A percentile compares a stretch with the other conserved stretches of the same genome.
phyloP scores from a whole-genome alignment of 2,888 invertebrate genomes.

The Sesia bembeciformis region DNA sequence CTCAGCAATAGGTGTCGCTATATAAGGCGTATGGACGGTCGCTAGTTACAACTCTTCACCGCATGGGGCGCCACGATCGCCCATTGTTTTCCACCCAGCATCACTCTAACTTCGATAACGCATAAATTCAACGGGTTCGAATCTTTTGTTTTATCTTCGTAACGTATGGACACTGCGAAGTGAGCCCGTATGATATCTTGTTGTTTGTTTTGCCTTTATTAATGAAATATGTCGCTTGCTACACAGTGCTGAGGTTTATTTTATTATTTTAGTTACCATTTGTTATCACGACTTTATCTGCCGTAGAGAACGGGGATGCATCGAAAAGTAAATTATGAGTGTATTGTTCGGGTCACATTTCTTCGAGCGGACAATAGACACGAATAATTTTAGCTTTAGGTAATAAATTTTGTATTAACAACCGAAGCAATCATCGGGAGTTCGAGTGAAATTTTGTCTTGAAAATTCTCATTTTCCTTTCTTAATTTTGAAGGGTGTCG shows the following conservation, averaged over 20 bases:
- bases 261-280: conserved; percentile 74
- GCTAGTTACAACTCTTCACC: conserved; percentile 42
- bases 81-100: conserved; percentile 60
- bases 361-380: conserved; percentile 61
- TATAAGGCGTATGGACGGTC: conserved; percentile 11
- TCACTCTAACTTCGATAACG: conserved; percentile 64
- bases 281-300: conserved; percentile 74
- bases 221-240: conserved; percentile 72
- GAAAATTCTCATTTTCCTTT: conserved; percentile 39
- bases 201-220: conserved; percentile 70
- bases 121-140: conserved; percentile 67
- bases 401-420: conserved; percentile 65
- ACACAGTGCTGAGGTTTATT: conserved; percentile 53
- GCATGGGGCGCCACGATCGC: conserved; percentile 70
- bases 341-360: conserved; percentile 64
- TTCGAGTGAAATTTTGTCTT: conserved; percentile 6
- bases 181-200: conserved; percentile 66
- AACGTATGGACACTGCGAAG: conserved; percentile 74
- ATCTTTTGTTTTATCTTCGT: conserved; percentile 72
- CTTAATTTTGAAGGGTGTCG: conserved; percentile 58
- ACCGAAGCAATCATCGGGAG: conserved; percentile 11
- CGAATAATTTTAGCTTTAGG: conserved; percentile 55
- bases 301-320: conserved; percentile 56
- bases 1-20: conserved; percentile 63
- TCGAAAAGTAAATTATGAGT: conserved; percentile 71